phyloP scores from a whole-genome alignment of 2,797 vertebrate species.

The Sandelia bainsii region DNA sequence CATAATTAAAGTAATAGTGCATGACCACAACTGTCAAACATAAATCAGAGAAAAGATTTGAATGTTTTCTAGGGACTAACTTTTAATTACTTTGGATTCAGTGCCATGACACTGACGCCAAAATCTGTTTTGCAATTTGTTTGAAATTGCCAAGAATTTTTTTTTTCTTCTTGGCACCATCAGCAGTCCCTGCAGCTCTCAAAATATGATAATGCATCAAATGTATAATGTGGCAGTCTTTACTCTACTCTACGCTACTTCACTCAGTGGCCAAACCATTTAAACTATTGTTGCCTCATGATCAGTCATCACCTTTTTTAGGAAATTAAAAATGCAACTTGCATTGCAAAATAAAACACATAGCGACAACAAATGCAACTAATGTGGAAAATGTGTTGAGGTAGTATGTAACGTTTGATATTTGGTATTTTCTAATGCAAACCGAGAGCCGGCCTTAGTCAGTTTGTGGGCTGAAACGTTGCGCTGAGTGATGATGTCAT shows the following conservation, averaged over 20 bases:
- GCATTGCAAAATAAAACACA: no score
- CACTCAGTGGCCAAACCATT: neutral
- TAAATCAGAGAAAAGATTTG: neutral
- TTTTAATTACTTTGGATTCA: neutral
- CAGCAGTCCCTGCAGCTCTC: neutral
- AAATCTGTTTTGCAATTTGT: neutral
- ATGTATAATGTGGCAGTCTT: neutral
- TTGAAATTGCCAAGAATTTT: neutral
- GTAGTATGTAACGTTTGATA: constrained; percentile 20
- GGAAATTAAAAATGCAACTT: neutral
- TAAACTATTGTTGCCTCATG: constrained; percentile 1
- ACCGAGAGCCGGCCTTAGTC: neutral
- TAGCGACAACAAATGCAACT: neutral
- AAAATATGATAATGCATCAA: constrained; percentile 13
- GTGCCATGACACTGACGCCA: neutral
- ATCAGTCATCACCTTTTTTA: constrained; percentile 13
- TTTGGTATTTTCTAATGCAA: constrained; percentile 13
- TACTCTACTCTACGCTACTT: neutral
- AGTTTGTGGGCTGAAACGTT: constrained; percentile 13
- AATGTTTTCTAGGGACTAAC: no score
- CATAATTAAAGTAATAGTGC: neutral
- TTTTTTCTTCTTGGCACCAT: neutral
- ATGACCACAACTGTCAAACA: neutral
- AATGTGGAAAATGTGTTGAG: neutral
- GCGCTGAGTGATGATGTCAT: constrained; percentile 58